Evolutionary conservation across 2,888 invertebrate genomes (phyloP).

Genomic region (Eupithecia abbreviata): DNA sequence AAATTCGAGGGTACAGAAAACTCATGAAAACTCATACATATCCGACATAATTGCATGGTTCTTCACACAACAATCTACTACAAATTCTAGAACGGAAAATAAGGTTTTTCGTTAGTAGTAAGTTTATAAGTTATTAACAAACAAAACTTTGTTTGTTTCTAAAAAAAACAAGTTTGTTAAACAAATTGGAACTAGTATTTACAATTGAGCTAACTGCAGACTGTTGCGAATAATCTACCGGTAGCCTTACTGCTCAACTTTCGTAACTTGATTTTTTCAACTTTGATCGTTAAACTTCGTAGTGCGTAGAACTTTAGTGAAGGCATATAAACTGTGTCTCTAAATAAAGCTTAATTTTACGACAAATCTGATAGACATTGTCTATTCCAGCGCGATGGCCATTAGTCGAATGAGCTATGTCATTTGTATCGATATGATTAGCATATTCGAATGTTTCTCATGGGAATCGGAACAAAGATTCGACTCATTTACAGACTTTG

Average conservation of each 20-base stretch:
- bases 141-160: too few relatives aligned
- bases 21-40: background rate
- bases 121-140: too few relatives aligned
- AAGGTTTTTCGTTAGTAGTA: background rate
- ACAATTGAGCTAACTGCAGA: too few relatives aligned
- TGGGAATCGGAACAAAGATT: conserved; percentile 53
- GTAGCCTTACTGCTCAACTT: too few relatives aligned
- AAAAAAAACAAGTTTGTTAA: too few relatives aligned
- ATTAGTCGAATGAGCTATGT: conserved; percentile 41
- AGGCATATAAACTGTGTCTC: background rate
- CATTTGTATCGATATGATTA: conserved; percentile 47
- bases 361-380: conserved; percentile 31
- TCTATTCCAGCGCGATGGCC: conserved; percentile 36
- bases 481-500: conserved; percentile 43
- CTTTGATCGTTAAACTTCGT: background rate
- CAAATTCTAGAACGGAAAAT: background rate
- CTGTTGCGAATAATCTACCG: too few relatives aligned
- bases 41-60: too few relatives aligned
- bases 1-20: background rate
- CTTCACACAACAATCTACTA: background rate
- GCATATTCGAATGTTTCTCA: conserved; percentile 56
- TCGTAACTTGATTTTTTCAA: background rate
- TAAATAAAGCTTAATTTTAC: conserved; percentile 20
- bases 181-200: too few relatives aligned
- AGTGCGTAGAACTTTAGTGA: background rate